Base-by-base conservation (phyloP, 1,140 invertebrate genomes). In the Drosophila aff. region DNA sequence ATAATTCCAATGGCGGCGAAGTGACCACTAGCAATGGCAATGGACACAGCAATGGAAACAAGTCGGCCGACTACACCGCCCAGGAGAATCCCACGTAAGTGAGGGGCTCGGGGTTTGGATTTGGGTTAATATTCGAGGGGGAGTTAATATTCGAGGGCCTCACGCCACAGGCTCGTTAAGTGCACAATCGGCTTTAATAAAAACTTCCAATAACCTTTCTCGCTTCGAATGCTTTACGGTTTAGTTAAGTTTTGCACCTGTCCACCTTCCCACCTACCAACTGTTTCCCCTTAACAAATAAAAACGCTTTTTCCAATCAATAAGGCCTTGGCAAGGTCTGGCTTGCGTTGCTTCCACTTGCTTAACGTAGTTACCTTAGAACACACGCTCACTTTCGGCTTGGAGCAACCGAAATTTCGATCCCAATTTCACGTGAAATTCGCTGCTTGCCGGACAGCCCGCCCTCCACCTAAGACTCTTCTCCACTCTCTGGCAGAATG, bases 21-120 rank as follows among this genome's bases (percentile, higher is more conserved):
- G 81, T 89, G 75, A 68, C 79, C 11, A 65, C 82, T 18, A 68
- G 66, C 82, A 90, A 89, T 49, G 69, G 76, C 50, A 86, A 79
- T 26, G 77, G 57, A 55, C 63, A 44, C 38, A 60, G 41, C 74
- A 87, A 74, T 47, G 72, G 76, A 44, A 55, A 55, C 26, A 59
- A 61, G 18, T 10, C 53, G 21, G 57, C 53, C 11, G 85, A 81
- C 8, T 84, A 85, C 44, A 79, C 79, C 15, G 85, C 79, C 11
- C 85, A 66, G 38, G 85, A 90, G 75, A 76, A 76, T 41, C 63
- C 83, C 50, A 71, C 85, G 85, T 89, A 82, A 90, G 85, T 87
- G 46, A 3, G 21, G 26, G 15, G 33, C 2, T 23, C 5, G n/a
- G n/a, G 28, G 9, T 50, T 49, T n/a, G 16, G 18, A 10, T 40